phyloP scores from a whole-genome alignment of 1,140 invertebrate species.

The Parapsyche elsis region DNA sequence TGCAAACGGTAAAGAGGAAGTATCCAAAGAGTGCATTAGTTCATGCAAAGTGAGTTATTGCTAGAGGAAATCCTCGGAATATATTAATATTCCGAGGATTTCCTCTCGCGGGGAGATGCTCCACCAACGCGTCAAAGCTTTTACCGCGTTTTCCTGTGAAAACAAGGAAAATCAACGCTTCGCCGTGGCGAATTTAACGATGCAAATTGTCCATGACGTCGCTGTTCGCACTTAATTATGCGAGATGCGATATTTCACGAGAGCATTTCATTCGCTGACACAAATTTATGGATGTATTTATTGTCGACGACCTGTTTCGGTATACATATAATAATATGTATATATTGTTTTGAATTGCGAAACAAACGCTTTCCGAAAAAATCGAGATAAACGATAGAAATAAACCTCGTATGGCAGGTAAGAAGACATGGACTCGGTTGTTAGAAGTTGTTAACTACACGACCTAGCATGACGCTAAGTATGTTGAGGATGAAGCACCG shows the following conservation, averaged over 20 bases:
- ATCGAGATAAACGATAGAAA: neutral
- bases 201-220: neutral
- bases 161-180: neutral
- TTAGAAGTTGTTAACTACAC: slow-evolving; percentile 25
- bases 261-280: no score
- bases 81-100: slow-evolving; percentile 3
- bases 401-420: neutral
- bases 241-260: neutral
- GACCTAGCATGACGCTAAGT: slow-evolving; percentile 8
- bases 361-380: neutral
- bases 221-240: neutral
- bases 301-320: no score
- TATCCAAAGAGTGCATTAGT: neutral
- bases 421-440: neutral
- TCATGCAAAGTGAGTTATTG: slow-evolving; percentile 7
- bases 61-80: no score
- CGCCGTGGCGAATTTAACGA: neutral
- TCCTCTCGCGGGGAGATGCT: neutral
- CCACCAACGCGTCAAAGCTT: neutral
- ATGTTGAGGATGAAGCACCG: neutral
- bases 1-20: neutral
- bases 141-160: neutral
- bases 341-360: neutral
- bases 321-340: no score
- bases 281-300: no score